These are phyloP conservation scores for Enteromius mattozi DNA, from an alignment of 2,797 vertebrate genomes.

Conservation along the genomic window DNA sequence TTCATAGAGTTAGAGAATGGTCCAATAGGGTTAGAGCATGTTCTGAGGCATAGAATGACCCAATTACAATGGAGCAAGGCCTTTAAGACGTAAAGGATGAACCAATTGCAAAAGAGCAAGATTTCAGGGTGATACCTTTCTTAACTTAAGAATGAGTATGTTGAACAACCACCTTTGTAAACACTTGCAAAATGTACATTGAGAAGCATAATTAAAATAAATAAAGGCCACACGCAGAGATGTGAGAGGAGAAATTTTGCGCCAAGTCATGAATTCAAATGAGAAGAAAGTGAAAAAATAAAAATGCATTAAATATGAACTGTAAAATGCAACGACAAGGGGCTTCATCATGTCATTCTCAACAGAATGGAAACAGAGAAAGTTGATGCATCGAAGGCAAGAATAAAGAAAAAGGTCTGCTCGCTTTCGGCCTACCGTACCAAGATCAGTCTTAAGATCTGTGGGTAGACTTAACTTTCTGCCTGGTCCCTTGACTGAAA, in stretches of 20 bases:
- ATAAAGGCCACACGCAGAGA: conserved; percentile 64
- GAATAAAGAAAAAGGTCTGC: conserved; percentile 75
- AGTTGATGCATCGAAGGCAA: conserved; percentile 61
- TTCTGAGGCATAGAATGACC: conserved; percentile 66
- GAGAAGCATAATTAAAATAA: conserved; percentile 27
- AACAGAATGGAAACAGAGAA: conserved; percentile 63
- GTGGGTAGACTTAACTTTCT: conserved; percentile 99
- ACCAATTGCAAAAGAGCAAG: conserved; percentile 71
- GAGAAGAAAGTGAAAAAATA: conserved; percentile 58
- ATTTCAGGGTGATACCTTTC: conserved; percentile 55
- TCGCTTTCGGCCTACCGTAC: conserved; percentile 98
- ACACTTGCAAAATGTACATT: conserved; percentile 84
- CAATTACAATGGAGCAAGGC: conserved; percentile 69
- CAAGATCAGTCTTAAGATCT: conserved; percentile 99
- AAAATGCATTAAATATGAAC: conserved; percentile 55
- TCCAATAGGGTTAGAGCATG: conserved; percentile 56
- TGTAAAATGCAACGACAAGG: conserved; percentile 57
- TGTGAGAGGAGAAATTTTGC: conserved; percentile 54
- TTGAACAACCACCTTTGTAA: conserved; percentile 76
- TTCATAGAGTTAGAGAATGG: conserved; percentile 57
- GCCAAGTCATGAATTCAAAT: conserved; percentile 49
- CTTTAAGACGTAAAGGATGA: conserved; percentile 60
- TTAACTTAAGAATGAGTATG: conserved; percentile 74
- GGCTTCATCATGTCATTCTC: conserved; percentile 67
- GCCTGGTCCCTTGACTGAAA: conserved; percentile 98